phyloP scores from a whole-genome alignment of 2,797 vertebrate genomes.

The Etheostoma nigrum region DNA sequence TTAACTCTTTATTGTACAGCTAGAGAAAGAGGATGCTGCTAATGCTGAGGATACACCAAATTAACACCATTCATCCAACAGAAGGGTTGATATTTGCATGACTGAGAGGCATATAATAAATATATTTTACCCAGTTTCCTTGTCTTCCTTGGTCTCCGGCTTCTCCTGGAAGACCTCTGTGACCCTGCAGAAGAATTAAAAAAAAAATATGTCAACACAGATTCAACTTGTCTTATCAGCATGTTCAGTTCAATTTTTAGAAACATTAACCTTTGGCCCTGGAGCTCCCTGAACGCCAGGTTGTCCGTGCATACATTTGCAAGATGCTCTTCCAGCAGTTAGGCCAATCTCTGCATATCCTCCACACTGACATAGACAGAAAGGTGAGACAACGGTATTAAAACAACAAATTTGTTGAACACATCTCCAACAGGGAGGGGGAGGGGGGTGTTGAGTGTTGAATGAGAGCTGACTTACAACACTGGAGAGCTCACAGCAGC shows the following conservation, averaged over 20 bases:
- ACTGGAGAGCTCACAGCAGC: constrained; percentile 87
- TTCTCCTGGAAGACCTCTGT: constrained; percentile 82
- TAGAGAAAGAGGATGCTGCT: constrained; percentile 6
- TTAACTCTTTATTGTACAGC: constrained; percentile 54
- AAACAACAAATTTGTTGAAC: constrained; percentile 10
- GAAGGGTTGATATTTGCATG: constrained; percentile 3
- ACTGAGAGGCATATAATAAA: constrained; percentile 3
- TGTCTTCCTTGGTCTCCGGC: constrained; percentile 77
- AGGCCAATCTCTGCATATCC: constrained; percentile 82
- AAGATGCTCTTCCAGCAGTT: constrained; percentile 70
- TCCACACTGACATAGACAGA: constrained; percentile 75
- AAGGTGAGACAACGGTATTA: constrained; percentile 14
- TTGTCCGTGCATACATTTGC: constrained; percentile 81
- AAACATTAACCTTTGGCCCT: constrained; percentile 78
- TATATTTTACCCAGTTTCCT: constrained; percentile 82
- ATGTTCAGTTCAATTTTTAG: constrained; percentile 6
- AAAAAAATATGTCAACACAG: constrained; percentile 28
- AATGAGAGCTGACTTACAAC: constrained; percentile 76
- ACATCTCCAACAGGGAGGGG: constrained; percentile 15
- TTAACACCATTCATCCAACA: constrained; percentile 1
- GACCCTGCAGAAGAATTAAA: constrained; percentile 72
- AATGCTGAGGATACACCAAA: background rate
- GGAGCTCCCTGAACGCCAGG: constrained; percentile 74
- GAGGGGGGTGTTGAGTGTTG: background rate
- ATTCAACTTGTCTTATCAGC: background rate